Evolutionary conservation across 2,888 invertebrate species (phyloP).

Genomic region (Ischnus inquisitorius): DNA sequence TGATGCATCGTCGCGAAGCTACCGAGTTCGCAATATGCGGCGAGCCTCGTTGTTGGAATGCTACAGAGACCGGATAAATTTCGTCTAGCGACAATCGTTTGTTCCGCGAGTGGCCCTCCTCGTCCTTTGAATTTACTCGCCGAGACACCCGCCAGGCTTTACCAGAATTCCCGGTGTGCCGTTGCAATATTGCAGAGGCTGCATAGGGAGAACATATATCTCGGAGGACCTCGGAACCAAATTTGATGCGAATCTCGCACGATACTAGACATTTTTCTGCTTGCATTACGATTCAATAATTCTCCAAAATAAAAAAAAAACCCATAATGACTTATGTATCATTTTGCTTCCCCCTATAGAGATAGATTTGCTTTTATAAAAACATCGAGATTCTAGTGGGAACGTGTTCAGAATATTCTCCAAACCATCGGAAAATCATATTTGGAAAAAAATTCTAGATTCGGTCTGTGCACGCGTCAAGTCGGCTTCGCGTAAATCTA

Average conservation of each 20-base stretch:
- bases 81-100: conserved; percentile 44
- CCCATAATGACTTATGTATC: neutral
- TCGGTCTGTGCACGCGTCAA: too few species aligned
- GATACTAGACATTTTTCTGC: neutral
- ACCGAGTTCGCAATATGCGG: neutral
- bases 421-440: too few species aligned
- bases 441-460: too few species aligned
- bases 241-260: neutral
- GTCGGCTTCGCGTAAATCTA: too few species aligned
- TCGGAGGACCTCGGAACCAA: neutral
- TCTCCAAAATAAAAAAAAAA: neutral
- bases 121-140: conserved; percentile 22
- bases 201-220: neutral
- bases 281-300: neutral
- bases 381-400: too few species aligned
- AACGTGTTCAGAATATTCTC: too few species aligned
- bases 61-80: conserved; percentile 59
- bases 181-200: neutral
- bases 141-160: neutral
- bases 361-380: too few species aligned
- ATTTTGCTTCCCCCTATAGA: neutral
- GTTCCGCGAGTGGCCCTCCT: conserved; percentile 28
- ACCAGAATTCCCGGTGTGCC: neutral
- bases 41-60: conserved; percentile 19
- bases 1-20: neutral